These are phyloP conservation scores for Ispidina picta DNA, from an alignment of 2,797 vertebrate species.

Conservation along the genomic window DNA sequence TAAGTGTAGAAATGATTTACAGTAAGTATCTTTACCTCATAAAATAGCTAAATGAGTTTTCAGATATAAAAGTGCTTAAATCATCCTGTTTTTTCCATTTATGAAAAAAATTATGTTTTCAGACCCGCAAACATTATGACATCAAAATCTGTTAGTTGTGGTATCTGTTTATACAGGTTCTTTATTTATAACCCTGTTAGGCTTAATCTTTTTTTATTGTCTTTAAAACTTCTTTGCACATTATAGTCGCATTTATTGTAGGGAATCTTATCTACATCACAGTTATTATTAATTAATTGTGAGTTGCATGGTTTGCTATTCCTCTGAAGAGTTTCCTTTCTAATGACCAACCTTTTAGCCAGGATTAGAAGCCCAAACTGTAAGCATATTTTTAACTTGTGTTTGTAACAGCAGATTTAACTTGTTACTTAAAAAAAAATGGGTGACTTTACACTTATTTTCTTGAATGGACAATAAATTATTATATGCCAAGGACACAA, in stretches of 20 bases:
- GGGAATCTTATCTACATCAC: slow-evolving; percentile 45
- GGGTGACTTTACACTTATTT: background rate
- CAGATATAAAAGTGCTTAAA: slow-evolving; percentile 77
- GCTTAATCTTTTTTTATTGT: slow-evolving; percentile 65
- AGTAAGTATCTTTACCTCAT: slow-evolving; percentile 74
- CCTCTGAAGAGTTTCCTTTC: slow-evolving; percentile 53
- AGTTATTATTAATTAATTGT: slow-evolving; percentile 64
- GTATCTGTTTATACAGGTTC: slow-evolving; percentile 46
- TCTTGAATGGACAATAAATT: background rate
- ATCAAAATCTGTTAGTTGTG: slow-evolving; percentile 74
- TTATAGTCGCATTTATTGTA: slow-evolving; percentile 49
- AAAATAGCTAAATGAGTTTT: slow-evolving; percentile 81
- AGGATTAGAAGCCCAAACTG: background rate
- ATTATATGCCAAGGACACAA: background rate
- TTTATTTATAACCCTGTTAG: slow-evolving; percentile 69
- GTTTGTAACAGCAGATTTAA: background rate
- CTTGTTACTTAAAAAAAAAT: background rate
- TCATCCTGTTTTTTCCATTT: slow-evolving; percentile 64
- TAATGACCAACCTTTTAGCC: slow-evolving; percentile 29
- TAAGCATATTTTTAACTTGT: background rate
- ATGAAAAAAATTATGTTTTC: slow-evolving; percentile 69
- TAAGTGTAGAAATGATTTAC: slow-evolving; percentile 75
- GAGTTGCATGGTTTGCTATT: slow-evolving; percentile 25
- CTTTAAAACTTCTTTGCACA: slow-evolving; percentile 31
- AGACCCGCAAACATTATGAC: slow-evolving; percentile 46